Evolutionary conservation across 2,113 vertebrate species (phyloP).

Genomic region (Heteronetta atricapilla): DNA sequence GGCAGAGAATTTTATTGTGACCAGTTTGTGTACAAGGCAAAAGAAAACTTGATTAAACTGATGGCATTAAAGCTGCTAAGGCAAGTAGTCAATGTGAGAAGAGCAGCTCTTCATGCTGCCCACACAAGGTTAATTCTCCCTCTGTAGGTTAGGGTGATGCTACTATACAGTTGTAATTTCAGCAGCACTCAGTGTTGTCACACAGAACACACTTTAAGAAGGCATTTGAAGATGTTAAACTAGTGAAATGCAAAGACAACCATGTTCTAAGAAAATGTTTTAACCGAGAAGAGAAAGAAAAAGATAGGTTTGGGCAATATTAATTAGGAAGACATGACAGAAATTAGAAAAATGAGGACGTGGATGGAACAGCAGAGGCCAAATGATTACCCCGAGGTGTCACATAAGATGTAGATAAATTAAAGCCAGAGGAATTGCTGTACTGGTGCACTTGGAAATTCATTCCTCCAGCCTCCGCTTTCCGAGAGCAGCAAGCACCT

Average conservation of each 20-base stretch:
- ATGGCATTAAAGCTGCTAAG: not conserved
- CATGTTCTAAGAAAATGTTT: not conserved
- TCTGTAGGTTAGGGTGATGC: not conserved
- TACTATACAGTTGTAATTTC: not conserved
- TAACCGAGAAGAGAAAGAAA: not conserved
- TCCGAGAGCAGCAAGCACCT: not conserved
- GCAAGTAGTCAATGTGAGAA: not conserved
- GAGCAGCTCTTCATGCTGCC: not conserved
- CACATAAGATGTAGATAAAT: slow-evolving; percentile 30
- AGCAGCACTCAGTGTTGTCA: not conserved
- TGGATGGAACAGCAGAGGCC: not conserved
- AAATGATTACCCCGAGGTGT: slow-evolving; percentile 7
- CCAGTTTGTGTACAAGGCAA: not conserved
- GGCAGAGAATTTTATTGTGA: not conserved
- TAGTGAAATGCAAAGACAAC: not conserved
- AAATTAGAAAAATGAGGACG: not conserved
- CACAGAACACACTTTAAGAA: not conserved
- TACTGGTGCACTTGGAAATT: not conserved
- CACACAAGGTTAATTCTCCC: not conserved
- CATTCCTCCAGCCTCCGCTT: not conserved
- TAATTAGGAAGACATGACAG: slow-evolving; percentile 40
- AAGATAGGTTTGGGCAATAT: not conserved
- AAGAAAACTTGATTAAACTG: not conserved
- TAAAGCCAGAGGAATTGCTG: not conserved
- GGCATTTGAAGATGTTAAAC: not conserved